Evolutionary conservation across 2,888 invertebrate species (phyloP).

Genomic region (Drosophila pseudotakahashii): DNA sequence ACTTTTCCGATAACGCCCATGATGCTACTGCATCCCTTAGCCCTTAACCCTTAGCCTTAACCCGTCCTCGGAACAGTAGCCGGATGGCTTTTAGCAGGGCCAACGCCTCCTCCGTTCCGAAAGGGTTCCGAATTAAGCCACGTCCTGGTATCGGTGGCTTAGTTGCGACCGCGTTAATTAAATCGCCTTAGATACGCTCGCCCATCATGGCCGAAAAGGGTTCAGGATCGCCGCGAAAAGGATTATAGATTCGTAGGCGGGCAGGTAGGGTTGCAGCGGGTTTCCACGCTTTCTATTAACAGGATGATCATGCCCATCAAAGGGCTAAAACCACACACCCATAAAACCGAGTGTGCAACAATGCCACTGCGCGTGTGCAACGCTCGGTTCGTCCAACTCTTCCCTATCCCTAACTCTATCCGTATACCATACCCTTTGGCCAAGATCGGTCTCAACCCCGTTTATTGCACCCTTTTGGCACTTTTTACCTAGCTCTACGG

Average conservation of each 20-base stretch:
- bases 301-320: conserved; percentile 83
- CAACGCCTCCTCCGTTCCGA: conserved; percentile 55
- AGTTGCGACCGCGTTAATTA: conserved; percentile 76
- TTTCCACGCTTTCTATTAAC: conserved; percentile 75
- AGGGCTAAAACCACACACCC: conserved; percentile 84
- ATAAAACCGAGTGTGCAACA: conserved; percentile 78
- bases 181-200: conserved; percentile 78
- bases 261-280: conserved; percentile 37
- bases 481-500: conserved; percentile 63
- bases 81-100: conserved; percentile 55
- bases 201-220: conserved; percentile 35
- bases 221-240: conserved; percentile 56
- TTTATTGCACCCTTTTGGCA: conserved; percentile 72
- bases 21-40: conserved; percentile 2
- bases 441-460: conserved; percentile 51
- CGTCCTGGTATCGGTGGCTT: conserved; percentile 45
- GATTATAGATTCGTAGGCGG: conserved; percentile 54
- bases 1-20: conserved; percentile 29
- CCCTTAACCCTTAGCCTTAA: conserved; percentile 7
- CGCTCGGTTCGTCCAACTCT: conserved; percentile 1
- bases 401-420: conserved; percentile 1
- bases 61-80: conserved; percentile 64
- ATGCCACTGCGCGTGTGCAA: conserved; percentile 51
- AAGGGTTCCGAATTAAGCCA: conserved; percentile 60
- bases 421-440: conserved; percentile 16